Percentiles rank a stretch among this genome's conserved stretches.
phyloP scores from a whole-genome alignment of 2,113 vertebrate species.

The Eretmochelys imbricata region DNA sequence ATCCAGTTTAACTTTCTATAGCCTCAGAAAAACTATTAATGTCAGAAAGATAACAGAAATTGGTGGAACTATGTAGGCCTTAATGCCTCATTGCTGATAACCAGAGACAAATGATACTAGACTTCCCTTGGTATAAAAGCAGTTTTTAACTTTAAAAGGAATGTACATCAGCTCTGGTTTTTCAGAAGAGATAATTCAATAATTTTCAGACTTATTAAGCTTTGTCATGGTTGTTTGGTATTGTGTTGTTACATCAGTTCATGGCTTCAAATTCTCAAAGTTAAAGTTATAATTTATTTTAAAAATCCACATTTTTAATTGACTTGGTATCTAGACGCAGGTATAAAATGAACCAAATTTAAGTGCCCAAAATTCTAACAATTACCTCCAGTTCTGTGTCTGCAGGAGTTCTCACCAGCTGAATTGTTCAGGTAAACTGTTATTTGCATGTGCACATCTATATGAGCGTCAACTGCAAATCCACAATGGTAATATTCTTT shows the following conservation, averaged over 20 bases:
- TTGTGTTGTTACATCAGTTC: conserved; percentile 48
- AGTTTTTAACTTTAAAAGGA: conserved; percentile 11
- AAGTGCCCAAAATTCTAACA: conserved; percentile 52
- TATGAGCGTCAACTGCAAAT: conserved; percentile 24
- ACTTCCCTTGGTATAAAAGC: neutral
- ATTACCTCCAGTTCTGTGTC: neutral
- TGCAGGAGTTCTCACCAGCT: neutral
- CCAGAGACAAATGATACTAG: neutral
- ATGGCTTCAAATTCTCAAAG: conserved; percentile 38
- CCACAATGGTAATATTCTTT: conserved; percentile 29
- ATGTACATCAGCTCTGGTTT: conserved; percentile 22
- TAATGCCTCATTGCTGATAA: neutral
- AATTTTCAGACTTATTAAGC: neutral
- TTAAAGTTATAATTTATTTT: conserved; percentile 57
- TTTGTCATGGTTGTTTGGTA: neutral
- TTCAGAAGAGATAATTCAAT: neutral
- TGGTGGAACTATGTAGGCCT: neutral
- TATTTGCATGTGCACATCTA: conserved; percentile 52
- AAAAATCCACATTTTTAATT: conserved; percentile 48
- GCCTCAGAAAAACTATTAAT: neutral
- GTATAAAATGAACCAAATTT: conserved; percentile 44
- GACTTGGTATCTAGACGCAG: conserved; percentile 14
- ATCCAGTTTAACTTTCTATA: neutral
- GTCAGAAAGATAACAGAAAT: conserved; percentile 3
- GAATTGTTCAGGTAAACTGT: conserved; percentile 53